Evolutionary conservation across 2,113 vertebrate genomes (phyloP).

Genomic region (Chiloscyllium plagiosum): DNA sequence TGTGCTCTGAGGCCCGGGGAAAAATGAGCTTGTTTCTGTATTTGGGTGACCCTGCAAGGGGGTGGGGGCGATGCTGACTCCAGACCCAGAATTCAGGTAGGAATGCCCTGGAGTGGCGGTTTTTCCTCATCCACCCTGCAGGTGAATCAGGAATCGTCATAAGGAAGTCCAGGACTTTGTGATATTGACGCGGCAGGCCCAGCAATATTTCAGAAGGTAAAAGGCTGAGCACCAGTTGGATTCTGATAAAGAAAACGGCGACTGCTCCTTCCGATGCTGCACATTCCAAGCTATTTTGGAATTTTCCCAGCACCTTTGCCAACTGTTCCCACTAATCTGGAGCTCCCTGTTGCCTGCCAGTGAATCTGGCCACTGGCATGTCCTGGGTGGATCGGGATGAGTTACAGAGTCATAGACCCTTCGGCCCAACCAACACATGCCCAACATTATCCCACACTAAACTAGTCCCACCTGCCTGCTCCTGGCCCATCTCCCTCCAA

Average conservation of each 20-base stretch:
- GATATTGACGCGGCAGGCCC: no score
- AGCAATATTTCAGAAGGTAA: neutral
- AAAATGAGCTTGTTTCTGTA: no score
- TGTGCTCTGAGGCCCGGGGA: no score
- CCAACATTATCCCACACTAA: no score
- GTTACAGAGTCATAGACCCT: neutral
- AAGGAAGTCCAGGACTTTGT: no score
- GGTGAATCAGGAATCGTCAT: no score
- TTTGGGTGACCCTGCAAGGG: neutral
- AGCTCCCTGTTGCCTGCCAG: neutral
- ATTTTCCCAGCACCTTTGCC: neutral
- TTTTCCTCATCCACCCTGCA: neutral
- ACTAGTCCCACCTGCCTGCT: no score
- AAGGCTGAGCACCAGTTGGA: neutral
- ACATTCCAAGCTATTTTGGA: no score
- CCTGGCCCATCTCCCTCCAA: no score
- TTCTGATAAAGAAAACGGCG: neutral
- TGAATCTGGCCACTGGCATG: no score
- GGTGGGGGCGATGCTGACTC: neutral
- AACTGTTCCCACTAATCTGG: neutral
- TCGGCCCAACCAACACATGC: no score
- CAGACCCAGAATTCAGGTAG: neutral
- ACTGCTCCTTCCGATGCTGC: no score
- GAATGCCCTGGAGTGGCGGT: neutral
- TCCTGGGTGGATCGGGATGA: neutral